Evolutionary conservation across 2,797 vertebrate genomes (phyloP).

Genomic region (Melanotaenia trifasciata): DNA sequence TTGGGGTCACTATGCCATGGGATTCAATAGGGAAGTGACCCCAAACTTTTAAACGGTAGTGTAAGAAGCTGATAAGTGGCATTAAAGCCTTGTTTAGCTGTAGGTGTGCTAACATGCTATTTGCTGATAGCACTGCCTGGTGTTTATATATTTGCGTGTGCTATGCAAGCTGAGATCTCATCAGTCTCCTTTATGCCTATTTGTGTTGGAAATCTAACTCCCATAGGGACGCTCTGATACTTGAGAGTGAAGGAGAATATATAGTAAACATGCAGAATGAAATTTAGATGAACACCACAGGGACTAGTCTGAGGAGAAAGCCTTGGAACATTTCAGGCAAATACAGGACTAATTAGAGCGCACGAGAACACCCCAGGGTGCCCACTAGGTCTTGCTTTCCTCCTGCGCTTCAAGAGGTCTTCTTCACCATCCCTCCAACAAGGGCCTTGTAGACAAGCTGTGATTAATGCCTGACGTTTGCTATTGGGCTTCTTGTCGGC

Average conservation of each 20-base stretch:
- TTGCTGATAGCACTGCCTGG: constrained; percentile 46
- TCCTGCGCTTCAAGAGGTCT: constrained; percentile 45
- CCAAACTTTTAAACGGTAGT: too few species aligned
- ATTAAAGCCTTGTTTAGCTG: constrained; percentile 56
- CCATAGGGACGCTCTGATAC: constrained; percentile 37
- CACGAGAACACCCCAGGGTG: constrained; percentile 60
- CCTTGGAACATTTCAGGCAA: constrained; percentile 61
- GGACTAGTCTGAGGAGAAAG: constrained; percentile 51
- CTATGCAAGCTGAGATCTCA: constrained; percentile 49
- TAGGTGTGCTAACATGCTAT: constrained; percentile 46
- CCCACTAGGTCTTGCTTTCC: constrained; percentile 55
- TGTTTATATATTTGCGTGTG: constrained; percentile 48
- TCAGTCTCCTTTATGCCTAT: constrained; percentile 70
- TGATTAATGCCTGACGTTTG: constrained; percentile 62
- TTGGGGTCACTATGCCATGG: too few species aligned
- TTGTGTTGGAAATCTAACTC: constrained; percentile 61
- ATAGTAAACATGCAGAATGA: constrained; percentile 51
- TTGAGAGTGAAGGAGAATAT: constrained; percentile 36
- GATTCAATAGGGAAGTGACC: too few species aligned
- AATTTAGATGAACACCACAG: constrained; percentile 42
- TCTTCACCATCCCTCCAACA: constrained; percentile 42
- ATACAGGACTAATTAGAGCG: constrained; percentile 70
- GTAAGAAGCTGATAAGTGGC: constrained; percentile 24
- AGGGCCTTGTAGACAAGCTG: constrained; percentile 53
- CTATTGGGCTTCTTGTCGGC: constrained; percentile 33